Evolutionary conservation across 2,797 vertebrate species (phyloP).

Genomic region (Amniataba percoides): DNA sequence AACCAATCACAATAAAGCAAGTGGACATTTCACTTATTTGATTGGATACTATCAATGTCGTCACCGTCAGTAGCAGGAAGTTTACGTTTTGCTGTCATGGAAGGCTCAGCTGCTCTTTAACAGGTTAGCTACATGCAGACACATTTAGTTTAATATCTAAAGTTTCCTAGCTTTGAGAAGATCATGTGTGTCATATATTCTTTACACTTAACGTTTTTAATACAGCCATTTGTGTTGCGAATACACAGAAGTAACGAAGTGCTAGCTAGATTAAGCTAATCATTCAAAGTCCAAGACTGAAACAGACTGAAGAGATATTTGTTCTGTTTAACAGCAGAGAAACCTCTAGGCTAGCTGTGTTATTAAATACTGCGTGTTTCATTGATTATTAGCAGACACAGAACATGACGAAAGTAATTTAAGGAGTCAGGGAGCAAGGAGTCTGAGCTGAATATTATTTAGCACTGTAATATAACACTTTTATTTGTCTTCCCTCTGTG

Average conservation of each 20-base stretch:
- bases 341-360: neutral
- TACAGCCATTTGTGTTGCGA: too few relatives aligned
- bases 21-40: neutral
- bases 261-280: slow-evolving; percentile 18
- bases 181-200: neutral
- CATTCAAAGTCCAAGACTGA: neutral
- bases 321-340: neutral
- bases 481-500: too few relatives aligned
- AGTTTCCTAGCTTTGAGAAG: neutral
- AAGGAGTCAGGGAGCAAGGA: neutral
- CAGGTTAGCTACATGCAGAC: slow-evolving; percentile 50
- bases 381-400: neutral
- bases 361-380: neutral
- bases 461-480: too few relatives aligned
- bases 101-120: neutral
- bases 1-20: slow-evolving; percentile 40
- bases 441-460: neutral
- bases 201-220: neutral
- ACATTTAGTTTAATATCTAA: too few relatives aligned
- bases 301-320: neutral
- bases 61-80: slow-evolving; percentile 33
- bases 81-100: slow-evolving; percentile 29
- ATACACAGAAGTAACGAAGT: too few relatives aligned
- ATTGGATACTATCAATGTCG: slow-evolving; percentile 51
- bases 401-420: neutral